Percentiles rank a stretch among this genome's conserved stretches.
phyloP scores from a whole-genome alignment of 2,797 vertebrate genomes.

The Enteromius afrohamiltoni region DNA sequence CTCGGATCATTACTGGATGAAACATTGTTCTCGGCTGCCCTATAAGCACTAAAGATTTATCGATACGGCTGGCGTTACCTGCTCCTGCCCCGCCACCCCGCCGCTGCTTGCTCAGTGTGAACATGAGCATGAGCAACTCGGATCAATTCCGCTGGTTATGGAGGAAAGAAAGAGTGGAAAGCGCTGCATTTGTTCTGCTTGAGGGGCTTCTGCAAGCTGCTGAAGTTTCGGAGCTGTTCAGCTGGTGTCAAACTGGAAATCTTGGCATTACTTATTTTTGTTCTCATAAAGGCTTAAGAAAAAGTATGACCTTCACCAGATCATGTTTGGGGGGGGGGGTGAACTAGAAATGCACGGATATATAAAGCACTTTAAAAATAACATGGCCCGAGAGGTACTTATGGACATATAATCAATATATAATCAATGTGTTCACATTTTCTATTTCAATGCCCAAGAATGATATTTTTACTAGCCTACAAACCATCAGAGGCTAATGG shows the following conservation, averaged over 20 bases:
- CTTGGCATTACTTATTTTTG: conserved; percentile 21
- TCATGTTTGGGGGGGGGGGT: no score
- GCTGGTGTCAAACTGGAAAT: conserved; percentile 27
- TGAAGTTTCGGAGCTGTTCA: conserved; percentile 59
- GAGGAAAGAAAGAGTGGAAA: conserved; percentile 60
- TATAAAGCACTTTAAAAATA: background rate
- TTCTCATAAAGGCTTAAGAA: conserved; percentile 32
- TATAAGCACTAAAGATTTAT: conserved; percentile 65
- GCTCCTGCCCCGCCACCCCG: conserved; percentile 16
- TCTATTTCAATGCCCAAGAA: background rate
- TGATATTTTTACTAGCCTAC: background rate
- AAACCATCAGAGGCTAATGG: background rate
- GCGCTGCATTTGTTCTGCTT: conserved; percentile 66
- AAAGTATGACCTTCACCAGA: background rate
- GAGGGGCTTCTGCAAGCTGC: conserved; percentile 61
- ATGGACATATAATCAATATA: no score
- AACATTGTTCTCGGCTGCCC: conserved; percentile 58
- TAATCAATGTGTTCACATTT: background rate
- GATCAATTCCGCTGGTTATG: conserved; percentile 64
- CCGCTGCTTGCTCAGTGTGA: conserved; percentile 48
- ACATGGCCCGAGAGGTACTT: background rate
- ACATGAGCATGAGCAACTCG: conserved; percentile 42
- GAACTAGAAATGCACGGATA: background rate
- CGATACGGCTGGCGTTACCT: conserved; percentile 42
- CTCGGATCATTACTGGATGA: conserved; percentile 61